phyloP scores from a whole-genome alignment of 2,797 vertebrate species.

The Neosalanx taihuensis region DNA sequence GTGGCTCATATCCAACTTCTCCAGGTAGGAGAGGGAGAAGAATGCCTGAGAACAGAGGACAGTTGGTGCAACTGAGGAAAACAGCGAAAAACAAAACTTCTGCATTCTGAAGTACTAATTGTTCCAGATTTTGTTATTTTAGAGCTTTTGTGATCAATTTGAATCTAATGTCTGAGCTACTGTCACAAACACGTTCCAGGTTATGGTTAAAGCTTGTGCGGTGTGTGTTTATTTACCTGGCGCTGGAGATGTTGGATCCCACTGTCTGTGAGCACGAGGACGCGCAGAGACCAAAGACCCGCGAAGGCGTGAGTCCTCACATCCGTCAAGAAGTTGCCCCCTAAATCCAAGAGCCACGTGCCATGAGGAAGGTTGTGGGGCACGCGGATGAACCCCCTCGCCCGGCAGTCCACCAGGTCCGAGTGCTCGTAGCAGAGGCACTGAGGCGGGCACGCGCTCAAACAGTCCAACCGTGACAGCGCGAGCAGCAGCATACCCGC shows the following conservation, averaged over 20 bases:
- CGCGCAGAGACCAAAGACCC: constrained; percentile 70
- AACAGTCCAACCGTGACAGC: constrained; percentile 7
- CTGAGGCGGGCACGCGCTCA: constrained; percentile 49
- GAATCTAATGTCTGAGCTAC: too few relatives aligned
- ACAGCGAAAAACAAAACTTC: too few relatives aligned
- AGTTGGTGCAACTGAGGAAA: neutral
- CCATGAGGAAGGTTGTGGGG: constrained; percentile 60
- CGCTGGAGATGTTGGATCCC: constrained; percentile 56
- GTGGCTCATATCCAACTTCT: constrained; percentile 74
- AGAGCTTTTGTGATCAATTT: too few relatives aligned
- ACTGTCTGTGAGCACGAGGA: constrained; percentile 66
- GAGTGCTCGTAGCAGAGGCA: constrained; percentile 69
- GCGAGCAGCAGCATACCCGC: constrained; percentile 20
- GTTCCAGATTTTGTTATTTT: too few relatives aligned
- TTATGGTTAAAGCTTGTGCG: too few relatives aligned
- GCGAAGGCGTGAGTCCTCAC: constrained; percentile 59
- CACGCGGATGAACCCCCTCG: constrained; percentile 47
- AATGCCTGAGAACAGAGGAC: constrained; percentile 46
- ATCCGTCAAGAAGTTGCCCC: constrained; percentile 60
- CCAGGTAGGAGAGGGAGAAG: constrained; percentile 65
- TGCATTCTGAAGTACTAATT: too few relatives aligned
- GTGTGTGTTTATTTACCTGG: constrained; percentile 52
- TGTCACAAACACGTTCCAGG: too few relatives aligned
- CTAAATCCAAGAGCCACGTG: constrained; percentile 73
- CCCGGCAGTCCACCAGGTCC: constrained; percentile 67